Conservation (phyloP, 64 coral and sea anemone species). For the Montipora capricornis region DNA sequence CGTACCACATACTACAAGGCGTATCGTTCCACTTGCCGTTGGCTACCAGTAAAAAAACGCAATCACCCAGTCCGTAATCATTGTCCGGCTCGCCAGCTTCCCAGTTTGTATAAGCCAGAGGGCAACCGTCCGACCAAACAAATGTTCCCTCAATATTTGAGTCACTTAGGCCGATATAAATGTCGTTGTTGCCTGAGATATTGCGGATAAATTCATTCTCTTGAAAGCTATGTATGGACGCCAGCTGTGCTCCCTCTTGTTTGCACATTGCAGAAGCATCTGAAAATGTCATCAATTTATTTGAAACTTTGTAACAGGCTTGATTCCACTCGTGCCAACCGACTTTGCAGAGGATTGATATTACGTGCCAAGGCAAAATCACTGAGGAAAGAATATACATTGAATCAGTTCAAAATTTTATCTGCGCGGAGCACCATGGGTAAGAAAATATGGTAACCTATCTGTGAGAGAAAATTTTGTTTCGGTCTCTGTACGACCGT, state of each 20-base stretch:
- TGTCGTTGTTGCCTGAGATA: neutral
- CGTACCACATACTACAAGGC: slow-evolving; percentile 19
- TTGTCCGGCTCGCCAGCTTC: neutral
- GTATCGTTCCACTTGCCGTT: slow-evolving; percentile 19
- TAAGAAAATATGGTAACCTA: too few species aligned
- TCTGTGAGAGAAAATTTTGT: too few species aligned
- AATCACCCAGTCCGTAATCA: neutral
- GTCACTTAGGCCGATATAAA: slow-evolving; percentile 14
- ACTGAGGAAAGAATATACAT: too few species aligned
- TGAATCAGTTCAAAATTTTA: too few species aligned
- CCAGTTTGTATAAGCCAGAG: slow-evolving; percentile 3
- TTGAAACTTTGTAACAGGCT: neutral
- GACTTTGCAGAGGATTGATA: neutral
- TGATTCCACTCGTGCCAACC: slow-evolving; percentile 34
- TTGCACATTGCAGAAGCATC: neutral
- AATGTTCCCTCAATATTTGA: neutral
- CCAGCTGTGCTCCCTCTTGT: neutral
- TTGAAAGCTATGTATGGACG: slow-evolving; percentile 17
- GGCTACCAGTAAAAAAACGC: neutral
- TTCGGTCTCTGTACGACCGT: too few species aligned
- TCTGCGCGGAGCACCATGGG: too few species aligned
- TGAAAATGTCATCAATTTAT: neutral
- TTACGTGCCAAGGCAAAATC: neutral
- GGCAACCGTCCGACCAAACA: slow-evolving; percentile 10
- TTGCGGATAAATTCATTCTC: slow-evolving; percentile 19